These are phyloP conservation scores for Drosophila multiciliata DNA, from an alignment of 2,888 invertebrate genomes.

Conservation along the genomic window DNA sequence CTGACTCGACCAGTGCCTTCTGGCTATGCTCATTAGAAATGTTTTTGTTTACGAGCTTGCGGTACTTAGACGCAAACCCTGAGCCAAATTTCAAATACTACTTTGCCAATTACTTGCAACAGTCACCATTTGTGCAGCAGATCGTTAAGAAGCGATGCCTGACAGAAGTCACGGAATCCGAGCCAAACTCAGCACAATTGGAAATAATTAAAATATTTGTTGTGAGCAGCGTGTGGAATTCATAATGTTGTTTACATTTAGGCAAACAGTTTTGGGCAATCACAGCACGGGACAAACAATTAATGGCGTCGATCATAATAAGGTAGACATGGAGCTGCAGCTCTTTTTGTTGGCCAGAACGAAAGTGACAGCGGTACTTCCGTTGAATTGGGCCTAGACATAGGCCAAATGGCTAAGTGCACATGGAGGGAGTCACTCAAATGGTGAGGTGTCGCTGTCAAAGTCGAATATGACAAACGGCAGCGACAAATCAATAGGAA, in stretches of 20 bases:
- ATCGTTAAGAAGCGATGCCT: slow-evolving; percentile 20
- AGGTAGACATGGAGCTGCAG: slow-evolving; percentile 20
- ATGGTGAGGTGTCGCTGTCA: slow-evolving; percentile 49
- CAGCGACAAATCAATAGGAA: slow-evolving; percentile 56
- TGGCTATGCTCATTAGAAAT: background rate
- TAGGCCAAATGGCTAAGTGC: slow-evolving; percentile 26
- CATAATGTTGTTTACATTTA: slow-evolving; percentile 52
- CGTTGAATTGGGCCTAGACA: slow-evolving; percentile 24
- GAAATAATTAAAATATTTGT: slow-evolving; percentile 78
- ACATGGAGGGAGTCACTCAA: slow-evolving; percentile 15
- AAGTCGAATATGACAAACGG: slow-evolving; percentile 46
- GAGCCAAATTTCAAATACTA: background rate
- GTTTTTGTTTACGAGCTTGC: background rate
- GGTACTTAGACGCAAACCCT: background rate
- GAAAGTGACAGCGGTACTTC: slow-evolving; percentile 75
- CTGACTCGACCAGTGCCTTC: background rate
- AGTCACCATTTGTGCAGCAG: slow-evolving; percentile 3
- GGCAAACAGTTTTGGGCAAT: slow-evolving; percentile 28
- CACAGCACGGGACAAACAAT: slow-evolving; percentile 54
- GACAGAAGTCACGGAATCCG: slow-evolving; percentile 48
- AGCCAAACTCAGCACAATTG: slow-evolving; percentile 50
- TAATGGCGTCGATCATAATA: slow-evolving; percentile 64
- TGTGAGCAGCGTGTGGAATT: slow-evolving; percentile 50
- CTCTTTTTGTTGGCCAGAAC: slow-evolving; percentile 44
- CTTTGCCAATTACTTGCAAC: slow-evolving; percentile 3